Conservation (phyloP, 1,140 invertebrate genomes). For the Drosophila lacertosa region DNA sequence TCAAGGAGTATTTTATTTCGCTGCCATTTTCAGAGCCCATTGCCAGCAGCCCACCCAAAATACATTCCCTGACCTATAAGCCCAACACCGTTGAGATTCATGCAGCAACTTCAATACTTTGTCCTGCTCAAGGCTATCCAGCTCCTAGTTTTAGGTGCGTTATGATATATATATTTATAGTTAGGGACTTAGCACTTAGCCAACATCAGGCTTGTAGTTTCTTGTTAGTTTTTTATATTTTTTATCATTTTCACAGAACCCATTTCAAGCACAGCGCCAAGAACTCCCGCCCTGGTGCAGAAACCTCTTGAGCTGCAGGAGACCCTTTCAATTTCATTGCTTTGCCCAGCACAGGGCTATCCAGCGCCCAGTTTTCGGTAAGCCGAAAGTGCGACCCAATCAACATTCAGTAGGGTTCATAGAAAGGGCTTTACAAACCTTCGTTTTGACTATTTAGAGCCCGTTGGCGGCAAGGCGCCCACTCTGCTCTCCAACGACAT, state of each 20-base stretch:
- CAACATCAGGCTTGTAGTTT: slow-evolving; percentile 47
- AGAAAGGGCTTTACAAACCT: background rate
- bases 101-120: slow-evolving; percentile 85
- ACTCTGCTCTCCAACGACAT: slow-evolving; percentile 87
- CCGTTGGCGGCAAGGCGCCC: slow-evolving; percentile 88
- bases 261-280: slow-evolving; percentile 86
- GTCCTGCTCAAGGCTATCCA: slow-evolving; percentile 90
- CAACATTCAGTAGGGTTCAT: slow-evolving; percentile 47
- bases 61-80: slow-evolving; percentile 81
- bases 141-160: slow-evolving; percentile 87
- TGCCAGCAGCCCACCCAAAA: slow-evolving; percentile 87
- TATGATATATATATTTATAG: slow-evolving; percentile 37
- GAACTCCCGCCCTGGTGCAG: slow-evolving; percentile 56
- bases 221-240: background rate
- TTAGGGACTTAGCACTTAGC: too few species aligned
- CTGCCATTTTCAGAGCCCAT: slow-evolving; percentile 87
- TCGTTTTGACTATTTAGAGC: slow-evolving; percentile 85
- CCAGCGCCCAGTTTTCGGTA: slow-evolving; percentile 85
- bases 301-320: slow-evolving; percentile 62
- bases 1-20: background rate
- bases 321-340: slow-evolving; percentile 84
- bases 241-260: slow-evolving; percentile 85
- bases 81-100: slow-evolving; percentile 59
- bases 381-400: slow-evolving; percentile 21
- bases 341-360: slow-evolving; percentile 88